Evolutionary conservation across 2,888 invertebrate genomes (phyloP), one percentile per base, ranked within the genome.

Genomic region (Drosophila tanythrix): DNA sequence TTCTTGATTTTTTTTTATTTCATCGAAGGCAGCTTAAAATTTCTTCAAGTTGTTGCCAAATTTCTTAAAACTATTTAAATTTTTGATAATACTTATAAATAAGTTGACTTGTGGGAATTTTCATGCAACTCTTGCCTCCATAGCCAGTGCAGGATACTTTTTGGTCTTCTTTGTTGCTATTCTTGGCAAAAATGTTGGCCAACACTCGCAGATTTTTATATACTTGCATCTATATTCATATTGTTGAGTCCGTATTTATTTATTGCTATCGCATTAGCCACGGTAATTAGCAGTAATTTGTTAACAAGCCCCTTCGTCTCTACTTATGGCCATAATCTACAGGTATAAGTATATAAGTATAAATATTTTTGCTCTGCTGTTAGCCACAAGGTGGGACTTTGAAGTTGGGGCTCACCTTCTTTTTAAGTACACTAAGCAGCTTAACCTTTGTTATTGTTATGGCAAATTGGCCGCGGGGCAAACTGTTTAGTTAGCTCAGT

Each of bases 401-500:
- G 35, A 58, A 61, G 48, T 15, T 60, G 31, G 36, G 2, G 3
- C 27, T 29, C 27, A 55, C 58, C 80, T 75, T 70, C 55, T 29
- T 43, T 74, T 43, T 43, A 6, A 38, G 21, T 53, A 38, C 52
- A 46, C 31, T 75, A 76, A 77, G 76, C 62, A 18, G 70, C 76
- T 79, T 79, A 79, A 59, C 38, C 48, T 61, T 79, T 50, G 58
- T 53, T 72, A 35, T 59, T 61, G 61, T 64, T 75, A 35, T 58
- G 56, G 2, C 48, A 33, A 7, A n/a, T 29, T 50, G 46, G 21
- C 63, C 46, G 11, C 50, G 57, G 58, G 36, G 8, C 48, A 58
- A 74, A 74, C 46, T 62, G 64, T 38, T 25, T 31, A 55, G 50
- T 27, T 58, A 35, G 29, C 40, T 33, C 27, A 25, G n/a, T 31